Base-by-base conservation (phyloP, 2,888 invertebrate species). In the Andrena bicolor region DNA sequence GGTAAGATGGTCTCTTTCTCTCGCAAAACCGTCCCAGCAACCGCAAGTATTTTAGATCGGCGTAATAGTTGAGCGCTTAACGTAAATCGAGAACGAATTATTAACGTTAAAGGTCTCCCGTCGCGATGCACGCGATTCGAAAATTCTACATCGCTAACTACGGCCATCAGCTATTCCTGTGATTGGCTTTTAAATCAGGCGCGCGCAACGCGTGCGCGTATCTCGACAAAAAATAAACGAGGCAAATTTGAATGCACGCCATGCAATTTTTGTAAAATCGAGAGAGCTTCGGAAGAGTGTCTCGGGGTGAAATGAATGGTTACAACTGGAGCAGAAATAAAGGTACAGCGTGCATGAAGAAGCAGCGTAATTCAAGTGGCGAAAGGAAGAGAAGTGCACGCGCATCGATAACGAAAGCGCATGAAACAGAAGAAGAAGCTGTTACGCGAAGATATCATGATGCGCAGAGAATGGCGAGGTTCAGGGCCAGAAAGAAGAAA, bases 381-480 rank as follows among this genome's bases (percentile, higher is more conserved):
- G 28, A 13, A 53, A 51, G 8, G 7, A 53, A 76, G 60, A 85
- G 74, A 66, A 68, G n/a, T n/a, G 35, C 6, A 20, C 78, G 84
- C 41, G 79, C 61, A 74, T 81, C 84, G 26, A 26, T 83, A 51
- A 84, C 84, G 5, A 88, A 87, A 32, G 87, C 86, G 1, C 86
- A 85, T 30, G 91, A 92, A 79, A 91, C 91, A 4, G 90, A 92
- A 78, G 91, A 92, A 32, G 89, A 90, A 71, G 90, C 90, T 65
- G 84, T 85, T 10, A 86, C 89, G 16, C 85, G 91, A 0, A 86
- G 91, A 71, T 91, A 88, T 56, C 91, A 92, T 60, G 91, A 92
- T 79, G 91, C 91, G 13, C 91, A 91, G 61, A 86, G 91, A 61
- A 92, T 92, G 92, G 90, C 91, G n/a, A 83, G 89, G 68, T 92